Evolutionary conservation across 37 sponge, comb jelly and placozoan species (phyloP).

Genomic region (Aplysina aerophoba): DNA sequence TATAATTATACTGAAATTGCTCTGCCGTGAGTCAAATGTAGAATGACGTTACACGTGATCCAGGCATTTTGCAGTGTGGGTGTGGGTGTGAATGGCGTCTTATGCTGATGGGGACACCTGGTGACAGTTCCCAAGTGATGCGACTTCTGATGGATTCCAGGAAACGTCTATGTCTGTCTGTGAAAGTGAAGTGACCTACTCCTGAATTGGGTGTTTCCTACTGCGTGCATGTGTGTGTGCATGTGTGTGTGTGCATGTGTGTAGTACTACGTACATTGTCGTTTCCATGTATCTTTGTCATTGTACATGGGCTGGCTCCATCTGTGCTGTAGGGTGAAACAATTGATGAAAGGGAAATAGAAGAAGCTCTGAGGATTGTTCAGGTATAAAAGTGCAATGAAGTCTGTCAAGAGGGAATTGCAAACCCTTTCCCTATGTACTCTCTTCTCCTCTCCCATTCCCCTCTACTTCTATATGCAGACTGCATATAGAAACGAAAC

Average conservation of each 20-base stretch:
- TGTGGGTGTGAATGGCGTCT: too few relatives aligned
- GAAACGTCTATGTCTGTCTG: too few relatives aligned
- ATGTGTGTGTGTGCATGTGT: slow-evolving; percentile 45
- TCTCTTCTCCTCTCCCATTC: not conserved
- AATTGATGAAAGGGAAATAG: slow-evolving; percentile 2
- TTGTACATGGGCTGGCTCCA: not conserved
- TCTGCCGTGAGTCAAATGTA: too few relatives aligned
- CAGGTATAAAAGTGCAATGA: too few relatives aligned
- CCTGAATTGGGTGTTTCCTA: not conserved
- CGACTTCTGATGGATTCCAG: too few relatives aligned
- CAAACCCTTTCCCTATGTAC: not conserved
- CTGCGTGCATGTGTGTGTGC: slow-evolving; percentile 11
- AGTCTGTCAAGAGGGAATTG: too few relatives aligned
- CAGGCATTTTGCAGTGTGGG: too few relatives aligned
- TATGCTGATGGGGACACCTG: too few relatives aligned
- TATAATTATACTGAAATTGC: too few relatives aligned
- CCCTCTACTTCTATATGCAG: slow-evolving; percentile 21
- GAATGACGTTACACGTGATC: too few relatives aligned
- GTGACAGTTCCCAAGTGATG: too few relatives aligned
- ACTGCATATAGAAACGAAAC: slow-evolving; percentile 64
- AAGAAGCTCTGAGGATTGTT: not conserved
- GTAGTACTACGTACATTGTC: slow-evolving; percentile 23
- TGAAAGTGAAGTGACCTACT: not conserved
- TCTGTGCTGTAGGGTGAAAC: not conserved
- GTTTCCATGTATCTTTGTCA: not conserved